phyloP scores from a whole-genome alignment of 2,797 vertebrate genomes.

The Chelmon rostratus region DNA sequence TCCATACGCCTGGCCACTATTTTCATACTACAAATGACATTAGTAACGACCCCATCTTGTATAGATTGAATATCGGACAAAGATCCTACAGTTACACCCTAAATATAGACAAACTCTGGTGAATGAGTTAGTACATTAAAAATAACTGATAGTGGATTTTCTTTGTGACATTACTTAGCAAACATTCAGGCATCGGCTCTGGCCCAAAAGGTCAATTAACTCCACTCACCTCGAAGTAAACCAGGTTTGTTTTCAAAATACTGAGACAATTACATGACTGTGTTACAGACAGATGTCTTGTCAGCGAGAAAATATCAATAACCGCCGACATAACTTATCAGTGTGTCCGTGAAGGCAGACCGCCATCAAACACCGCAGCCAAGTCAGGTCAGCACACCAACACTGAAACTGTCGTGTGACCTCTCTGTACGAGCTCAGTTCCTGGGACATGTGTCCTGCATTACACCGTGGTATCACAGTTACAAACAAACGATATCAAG shows the following conservation, averaged over 20 bases:
- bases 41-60: too few relatives aligned
- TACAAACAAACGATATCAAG: not conserved
- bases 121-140: rapidly evolving
- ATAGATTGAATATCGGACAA: not conserved
- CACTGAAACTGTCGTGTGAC: not conserved
- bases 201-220: not conserved
- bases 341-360: not conserved
- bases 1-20: not conserved
- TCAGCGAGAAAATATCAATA: not conserved
- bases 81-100: not conserved
- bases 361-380: constrained; percentile 22
- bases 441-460: not conserved
- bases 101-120: not conserved
- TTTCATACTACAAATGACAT: not conserved
- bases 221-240: not conserved
- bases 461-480: not conserved
- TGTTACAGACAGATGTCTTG: rapidly evolving
- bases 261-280: not conserved
- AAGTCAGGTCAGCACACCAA: constrained; percentile 25
- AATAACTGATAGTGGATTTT: not conserved
- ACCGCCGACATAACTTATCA: not conserved
- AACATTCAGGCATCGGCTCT: not conserved
- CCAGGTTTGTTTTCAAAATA: not conserved
- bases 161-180: not conserved
- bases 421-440: not conserved